Conservation (phyloP, 2,113 vertebrate species). For the Xiphophorus maculatus region DNA sequence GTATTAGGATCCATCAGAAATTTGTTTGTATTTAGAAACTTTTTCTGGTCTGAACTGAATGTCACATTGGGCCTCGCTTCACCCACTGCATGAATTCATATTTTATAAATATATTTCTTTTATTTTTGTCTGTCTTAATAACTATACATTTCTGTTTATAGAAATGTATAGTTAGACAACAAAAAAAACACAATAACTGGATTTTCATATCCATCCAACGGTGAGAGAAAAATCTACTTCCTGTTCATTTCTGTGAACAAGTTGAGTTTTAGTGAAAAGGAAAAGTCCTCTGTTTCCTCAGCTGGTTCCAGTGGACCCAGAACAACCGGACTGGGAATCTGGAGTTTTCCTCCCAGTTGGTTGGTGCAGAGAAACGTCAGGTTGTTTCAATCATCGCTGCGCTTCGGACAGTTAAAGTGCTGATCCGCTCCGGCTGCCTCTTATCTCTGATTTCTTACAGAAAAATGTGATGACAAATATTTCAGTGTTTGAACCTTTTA, state of each 20-base stretch:
- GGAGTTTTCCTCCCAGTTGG: neutral
- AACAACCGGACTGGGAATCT: neutral
- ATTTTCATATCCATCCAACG: too few species aligned
- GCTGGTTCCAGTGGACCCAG: neutral
- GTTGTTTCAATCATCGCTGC: neutral
- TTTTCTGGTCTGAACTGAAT: too few species aligned
- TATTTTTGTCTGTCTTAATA: too few species aligned
- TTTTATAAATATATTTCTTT: too few species aligned
- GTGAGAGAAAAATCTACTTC: neutral
- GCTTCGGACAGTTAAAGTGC: neutral
- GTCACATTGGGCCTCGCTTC: too few species aligned
- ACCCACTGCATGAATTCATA: too few species aligned
- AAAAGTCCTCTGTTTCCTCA: neutral
- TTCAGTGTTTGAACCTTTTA: constrained; percentile 48
- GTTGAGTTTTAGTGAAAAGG: neutral
- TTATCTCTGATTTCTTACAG: constrained; percentile 26
- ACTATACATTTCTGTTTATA: too few species aligned
- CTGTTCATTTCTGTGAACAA: neutral
- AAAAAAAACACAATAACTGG: too few species aligned
- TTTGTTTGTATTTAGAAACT: too few species aligned
- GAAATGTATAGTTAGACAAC: too few species aligned
- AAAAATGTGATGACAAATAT: constrained; percentile 49
- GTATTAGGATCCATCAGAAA: too few species aligned
- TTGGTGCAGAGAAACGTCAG: neutral
- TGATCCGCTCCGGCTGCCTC: neutral